Evolutionary conservation across 2,113 vertebrate species (phyloP), one percentile per base, ranked within the genome.

Genomic region (Malurus melanocephalus): DNA sequence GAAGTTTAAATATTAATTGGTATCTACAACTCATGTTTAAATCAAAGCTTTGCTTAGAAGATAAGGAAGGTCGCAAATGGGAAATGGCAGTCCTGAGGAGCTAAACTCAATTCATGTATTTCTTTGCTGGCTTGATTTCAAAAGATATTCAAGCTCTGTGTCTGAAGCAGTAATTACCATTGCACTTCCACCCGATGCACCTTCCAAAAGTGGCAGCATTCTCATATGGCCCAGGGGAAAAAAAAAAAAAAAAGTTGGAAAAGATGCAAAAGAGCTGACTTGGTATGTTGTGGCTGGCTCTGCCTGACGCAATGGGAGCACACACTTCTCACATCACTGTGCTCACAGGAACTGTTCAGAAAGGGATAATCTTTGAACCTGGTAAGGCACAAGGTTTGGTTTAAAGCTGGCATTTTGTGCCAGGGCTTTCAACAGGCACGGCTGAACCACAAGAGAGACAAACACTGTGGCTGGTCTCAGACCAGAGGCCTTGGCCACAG

Each of bases 251-350:
- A 14, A 1, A 40, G 10, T 26, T 59, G 68, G 72, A 43, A 85
- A 89, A 48, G 23, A 77, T 2, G 23, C 56, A 64, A 62, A 84
- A 28, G 1, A 76, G 66, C 33, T 48, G 57, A 28, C 11, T 69
- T 23, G 12, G 1, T 30, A 9, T 2, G 20, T 23, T 7, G 1
- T 6, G 12, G 35, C 78, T 81, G 24, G 48, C 59, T 49, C 33
- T n/a, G 38, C 4, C 3, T 0, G 2, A 60, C 0, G 2, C 4
- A 4, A 57, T 0, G 2, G 52, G 60, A 83, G 32, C 79, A 51
- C 3, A 0, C 2, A 1, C 51, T 40, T 33, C 60, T 72, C 45
- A 5, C 1, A 2, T 17, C 57, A 10, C 78, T 14, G 17, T 14
- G 2, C 35, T 16, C 78, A 28, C 57, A 61, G 62, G 64, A 38